Percentiles rank a stretch among this genome's conserved stretches.
These are phyloP conservation scores for Pterophyllum scalare DNA, from an alignment of 2,113 vertebrate species.

Conservation along the genomic window DNA sequence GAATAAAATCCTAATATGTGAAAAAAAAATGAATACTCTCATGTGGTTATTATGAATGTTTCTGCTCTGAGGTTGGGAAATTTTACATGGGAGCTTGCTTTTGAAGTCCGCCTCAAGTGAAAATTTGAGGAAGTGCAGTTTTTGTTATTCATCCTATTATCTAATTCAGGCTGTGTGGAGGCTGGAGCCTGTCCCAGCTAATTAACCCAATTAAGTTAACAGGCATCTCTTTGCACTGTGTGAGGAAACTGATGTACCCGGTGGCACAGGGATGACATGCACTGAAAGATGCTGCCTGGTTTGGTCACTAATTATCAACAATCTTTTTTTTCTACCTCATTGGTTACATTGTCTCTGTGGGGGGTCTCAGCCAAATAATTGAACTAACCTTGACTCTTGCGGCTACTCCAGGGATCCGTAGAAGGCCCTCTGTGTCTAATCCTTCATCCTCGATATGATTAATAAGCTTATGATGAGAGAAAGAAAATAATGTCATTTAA, in stretches of 20 bases:
- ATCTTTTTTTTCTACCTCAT: accelerated
- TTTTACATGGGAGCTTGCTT: no score
- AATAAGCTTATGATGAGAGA: constrained; percentile 83
- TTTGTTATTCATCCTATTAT: background rate
- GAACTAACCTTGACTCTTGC: constrained; percentile 89
- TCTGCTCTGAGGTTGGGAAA: no score
- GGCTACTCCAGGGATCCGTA: constrained; percentile 92
- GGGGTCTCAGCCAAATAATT: background rate
- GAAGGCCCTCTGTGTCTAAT: constrained; percentile 93
- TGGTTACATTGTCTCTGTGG: background rate
- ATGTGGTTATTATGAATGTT: no score
- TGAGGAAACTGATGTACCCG: no score
- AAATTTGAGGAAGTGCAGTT: background rate
- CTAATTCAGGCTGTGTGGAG: background rate
- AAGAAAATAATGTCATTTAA: background rate
- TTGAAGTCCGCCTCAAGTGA: no score
- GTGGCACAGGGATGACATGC: background rate
- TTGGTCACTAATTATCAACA: background rate
- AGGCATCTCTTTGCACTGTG: no score
- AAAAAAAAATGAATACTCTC: no score
- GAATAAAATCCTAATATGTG: no score
- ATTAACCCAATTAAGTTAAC: no score
- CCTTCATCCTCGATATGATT: constrained; percentile 90
- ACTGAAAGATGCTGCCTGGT: background rate
- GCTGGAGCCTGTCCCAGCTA: no score